Conservation (phyloP, 2,797 vertebrate genomes). For the Pyrocephalus nanus region DNA sequence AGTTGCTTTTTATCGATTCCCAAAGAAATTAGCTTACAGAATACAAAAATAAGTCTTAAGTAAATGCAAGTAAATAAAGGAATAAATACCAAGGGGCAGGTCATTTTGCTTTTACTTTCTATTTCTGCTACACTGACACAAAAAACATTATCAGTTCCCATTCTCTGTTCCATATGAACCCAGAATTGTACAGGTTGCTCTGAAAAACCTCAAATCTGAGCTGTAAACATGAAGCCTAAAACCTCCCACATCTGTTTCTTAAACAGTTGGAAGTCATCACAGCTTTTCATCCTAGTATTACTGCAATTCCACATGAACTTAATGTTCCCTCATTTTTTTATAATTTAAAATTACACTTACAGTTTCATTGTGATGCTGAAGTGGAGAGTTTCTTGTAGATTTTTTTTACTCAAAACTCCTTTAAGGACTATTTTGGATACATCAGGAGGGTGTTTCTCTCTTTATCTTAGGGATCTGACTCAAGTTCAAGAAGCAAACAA, state of each 20-base stretch:
- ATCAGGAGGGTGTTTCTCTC: neutral
- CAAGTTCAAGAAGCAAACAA: neutral
- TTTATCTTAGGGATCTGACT: neutral
- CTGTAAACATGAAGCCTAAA: neutral
- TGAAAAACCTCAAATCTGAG: neutral
- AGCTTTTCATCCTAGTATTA: neutral
- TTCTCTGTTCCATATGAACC: neutral
- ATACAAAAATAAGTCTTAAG: slow-evolving; percentile 15
- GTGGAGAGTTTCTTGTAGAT: neutral
- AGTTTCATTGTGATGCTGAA: neutral
- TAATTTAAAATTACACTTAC: neutral
- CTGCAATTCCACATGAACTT: neutral
- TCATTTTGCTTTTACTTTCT: slow-evolving; percentile 42
- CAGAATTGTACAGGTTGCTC: neutral
- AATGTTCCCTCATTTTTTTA: neutral
- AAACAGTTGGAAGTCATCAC: neutral
- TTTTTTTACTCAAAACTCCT: neutral
- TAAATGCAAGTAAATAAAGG: slow-evolving; percentile 21
- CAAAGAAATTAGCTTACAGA: slow-evolving; percentile 31
- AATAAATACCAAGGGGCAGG: neutral
- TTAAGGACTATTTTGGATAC: neutral
- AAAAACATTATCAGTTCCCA: neutral
- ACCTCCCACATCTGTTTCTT: neutral
- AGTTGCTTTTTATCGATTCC: slow-evolving; percentile 46
- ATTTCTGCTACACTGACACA: neutral